These are phyloP conservation scores for Brachyptera risi DNA, from an alignment of 2,888 invertebrate genomes.

Conservation along the genomic window DNA sequence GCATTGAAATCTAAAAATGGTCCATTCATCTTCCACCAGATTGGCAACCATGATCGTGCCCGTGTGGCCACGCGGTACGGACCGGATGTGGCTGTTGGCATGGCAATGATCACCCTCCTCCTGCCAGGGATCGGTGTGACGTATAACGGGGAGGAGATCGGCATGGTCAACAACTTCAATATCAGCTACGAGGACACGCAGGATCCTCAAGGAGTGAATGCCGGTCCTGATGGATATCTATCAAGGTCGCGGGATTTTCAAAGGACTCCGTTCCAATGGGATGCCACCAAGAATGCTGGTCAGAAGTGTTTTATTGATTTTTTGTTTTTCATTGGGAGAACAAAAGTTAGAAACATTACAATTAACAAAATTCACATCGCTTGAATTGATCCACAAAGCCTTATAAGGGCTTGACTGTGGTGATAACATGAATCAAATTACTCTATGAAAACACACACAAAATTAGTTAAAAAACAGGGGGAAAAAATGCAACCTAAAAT, in stretches of 20 bases:
- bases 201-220: slow-evolving; percentile 57
- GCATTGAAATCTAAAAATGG: no score
- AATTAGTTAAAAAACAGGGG: no score
- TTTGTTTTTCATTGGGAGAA: no score
- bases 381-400: no score
- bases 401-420: no score
- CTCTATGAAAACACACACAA: no score
- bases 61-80: slow-evolving; percentile 58
- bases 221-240: slow-evolving; percentile 13
- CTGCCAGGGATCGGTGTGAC: slow-evolving; percentile 75
- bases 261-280: slow-evolving; percentile 42
- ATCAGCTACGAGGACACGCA: slow-evolving; percentile 59
- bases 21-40: slow-evolving; percentile 38
- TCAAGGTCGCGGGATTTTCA: slow-evolving; percentile 35
- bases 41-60: slow-evolving; percentile 65
- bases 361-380: no score
- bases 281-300: slow-evolving; percentile 23
- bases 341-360: no score
- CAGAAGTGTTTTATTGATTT: no score
- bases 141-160: slow-evolving; percentile 83
- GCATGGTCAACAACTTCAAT: slow-evolving; percentile 58
- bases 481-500: no score
- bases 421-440: no score
- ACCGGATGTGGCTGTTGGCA: slow-evolving; percentile 58
- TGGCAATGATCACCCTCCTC: slow-evolving; percentile 64